These are phyloP conservation scores for Pogoniulus pusillus DNA, from an alignment of 2,797 vertebrate genomes.

Conservation along the genomic window DNA sequence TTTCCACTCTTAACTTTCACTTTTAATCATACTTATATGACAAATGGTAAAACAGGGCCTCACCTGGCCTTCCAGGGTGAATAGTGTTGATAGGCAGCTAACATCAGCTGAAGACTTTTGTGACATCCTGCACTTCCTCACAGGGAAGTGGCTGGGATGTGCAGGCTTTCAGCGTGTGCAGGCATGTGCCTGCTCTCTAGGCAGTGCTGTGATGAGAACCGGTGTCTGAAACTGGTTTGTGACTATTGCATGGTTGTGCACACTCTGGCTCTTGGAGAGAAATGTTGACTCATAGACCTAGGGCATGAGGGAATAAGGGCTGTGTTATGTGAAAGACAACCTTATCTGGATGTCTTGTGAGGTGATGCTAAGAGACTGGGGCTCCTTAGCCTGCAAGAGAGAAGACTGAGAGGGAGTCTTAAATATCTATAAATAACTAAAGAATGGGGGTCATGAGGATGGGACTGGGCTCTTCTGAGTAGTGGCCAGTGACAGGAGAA, in stretches of 20 bases:
- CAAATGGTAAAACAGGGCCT: neutral
- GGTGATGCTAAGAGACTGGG: too few species aligned
- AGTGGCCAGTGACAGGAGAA: too few species aligned
- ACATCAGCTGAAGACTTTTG: neutral
- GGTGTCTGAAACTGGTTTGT: neutral
- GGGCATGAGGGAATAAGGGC: neutral
- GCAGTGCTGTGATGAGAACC: neutral
- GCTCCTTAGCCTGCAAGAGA: too few species aligned
- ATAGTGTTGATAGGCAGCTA: neutral
- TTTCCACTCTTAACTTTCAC: neutral
- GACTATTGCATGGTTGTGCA: neutral
- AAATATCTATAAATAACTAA: too few species aligned
- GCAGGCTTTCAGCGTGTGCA: rapidly evolving
- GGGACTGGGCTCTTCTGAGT: too few species aligned
- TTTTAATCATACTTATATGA: neutral
- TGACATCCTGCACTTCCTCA: rapidly evolving
- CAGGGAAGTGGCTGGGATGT: rapidly evolving
- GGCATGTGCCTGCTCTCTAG: neutral
- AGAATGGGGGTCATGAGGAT: too few species aligned
- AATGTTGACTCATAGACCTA: neutral
- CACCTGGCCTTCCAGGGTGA: rapidly evolving
- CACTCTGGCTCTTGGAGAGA: neutral
- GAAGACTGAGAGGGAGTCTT: too few species aligned
- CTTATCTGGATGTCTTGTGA: neutral
- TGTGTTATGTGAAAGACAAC: neutral